Base-by-base conservation (phyloP, 2,797 vertebrate genomes). In the Bufotes viridis region DNA sequence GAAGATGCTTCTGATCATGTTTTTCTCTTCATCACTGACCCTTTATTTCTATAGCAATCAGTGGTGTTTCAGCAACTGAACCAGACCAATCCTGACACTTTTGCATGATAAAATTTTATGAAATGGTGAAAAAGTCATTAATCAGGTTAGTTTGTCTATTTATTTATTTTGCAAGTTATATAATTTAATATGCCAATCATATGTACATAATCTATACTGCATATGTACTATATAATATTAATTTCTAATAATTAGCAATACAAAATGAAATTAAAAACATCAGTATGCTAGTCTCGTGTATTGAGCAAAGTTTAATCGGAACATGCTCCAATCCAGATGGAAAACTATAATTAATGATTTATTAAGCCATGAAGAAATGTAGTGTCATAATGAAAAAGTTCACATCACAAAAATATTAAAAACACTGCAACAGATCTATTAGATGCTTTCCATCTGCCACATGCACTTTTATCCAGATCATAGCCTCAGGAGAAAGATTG, bases 271-370 rank as follows among this genome's bases (percentile, higher is more conserved):
- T 63, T 13, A 42, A 81, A 34, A 29, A 20, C 17, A 60, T 79
- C n/a, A 24, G 15, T 60, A 53, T 1, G 60, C 42, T 61, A 81
- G 20, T 26, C 61, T 63, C 13, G 18, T 12, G 5, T 34, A 76
- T 22, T 81, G 29, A 22, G 18, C 63, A n/a, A 15, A 10, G 57
- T 80, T 18, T 61, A 22, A 61, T 81, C 60, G 17, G 29, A 81
- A 63, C 79, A 51, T 58, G 55, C 29, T 49, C n/a, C 79, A 81
- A 81, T 34, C 79, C 79, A 81, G 79, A 81, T 81, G 79, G 79
- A 61, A 81, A 63, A 81, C 29, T 29, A 81, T 81, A 81, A 63
- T 42, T 81, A 81, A 81, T 81, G 79, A 81, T 60, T 81, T 26
- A 81, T 63, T 42, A 81, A 42, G n/a, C 24, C 29, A 63, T 63